Evolutionary conservation across 2,113 vertebrate species (phyloP), one percentile per base, ranked within the genome.

Genomic region (Hipposideros armiger): DNA sequence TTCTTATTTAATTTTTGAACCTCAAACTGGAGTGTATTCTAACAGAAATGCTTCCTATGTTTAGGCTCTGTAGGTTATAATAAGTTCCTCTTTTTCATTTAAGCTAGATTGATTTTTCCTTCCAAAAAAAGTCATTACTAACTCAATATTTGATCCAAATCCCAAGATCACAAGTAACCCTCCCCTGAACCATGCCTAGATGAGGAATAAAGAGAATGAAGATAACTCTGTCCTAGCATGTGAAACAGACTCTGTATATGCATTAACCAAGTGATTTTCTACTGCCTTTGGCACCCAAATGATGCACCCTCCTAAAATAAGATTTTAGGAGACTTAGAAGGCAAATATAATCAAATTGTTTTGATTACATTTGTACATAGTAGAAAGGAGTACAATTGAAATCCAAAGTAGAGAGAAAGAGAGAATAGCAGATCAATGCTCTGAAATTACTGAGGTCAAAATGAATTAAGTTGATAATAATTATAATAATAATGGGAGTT

Each of bases 31-130:
- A 76, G 70, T 56, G 4, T 24, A 24, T 16, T 52, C n/a, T 64
- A 40, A 36, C 24, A 80, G 5, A 42, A 40, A 10, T 42, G 36
- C 32, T 92, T 67, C 10, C 54, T 50, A n/a, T 14, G 20, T 0
- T 56, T 50, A n/a, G 67, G 26, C 16, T 74, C 45, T 22, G 28
- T 14, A 62, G 9, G 0, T 30, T 45, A 16, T 9, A 70, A 56
- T 15, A 77, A 7, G 3, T 50, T 56, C 1, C 5, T 66, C 36
- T 32, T 67, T 81, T 70, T 26, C 19, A 60, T 50, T 50, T 74
- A 85, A 72, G 50, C 10, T 36, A 67, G 85, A 87, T 13, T 81
- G 70, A 80, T 10, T 28, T 90, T 92, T 94, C n/a, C n/a, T 83
- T 92, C 30, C 16, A 28, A 56, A 77, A 77, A 24, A 86, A 56